Conservation (phyloP, 2,113 vertebrate species). For the Zosterops pallidus region DNA sequence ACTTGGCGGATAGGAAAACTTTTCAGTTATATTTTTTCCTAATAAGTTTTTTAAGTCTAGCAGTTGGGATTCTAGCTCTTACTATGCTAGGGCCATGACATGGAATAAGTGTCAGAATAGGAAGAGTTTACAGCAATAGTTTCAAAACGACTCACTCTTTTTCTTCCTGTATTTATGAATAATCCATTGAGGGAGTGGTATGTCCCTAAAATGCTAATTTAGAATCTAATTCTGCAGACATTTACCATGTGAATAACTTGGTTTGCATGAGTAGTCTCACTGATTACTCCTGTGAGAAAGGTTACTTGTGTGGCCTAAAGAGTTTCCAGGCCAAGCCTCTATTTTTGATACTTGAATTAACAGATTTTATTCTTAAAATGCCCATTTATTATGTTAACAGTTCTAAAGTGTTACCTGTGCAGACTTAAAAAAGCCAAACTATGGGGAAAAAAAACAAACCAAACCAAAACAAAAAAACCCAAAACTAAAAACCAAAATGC, state of each 20-base stretch:
- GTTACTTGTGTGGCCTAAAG: not conserved
- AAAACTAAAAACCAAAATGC: rapidly evolving
- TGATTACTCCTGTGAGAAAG: constrained; percentile 6
- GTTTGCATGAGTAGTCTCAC: constrained; percentile 32
- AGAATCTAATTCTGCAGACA: not conserved
- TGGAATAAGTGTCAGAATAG: not conserved
- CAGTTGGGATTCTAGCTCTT: not conserved
- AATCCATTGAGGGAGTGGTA: not conserved
- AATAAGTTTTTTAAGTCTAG: not conserved
- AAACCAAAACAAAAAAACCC: not conserved
- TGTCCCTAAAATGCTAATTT: constrained; percentile 34
- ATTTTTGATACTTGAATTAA: not conserved
- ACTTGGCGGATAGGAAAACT: not conserved
- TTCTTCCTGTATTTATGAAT: constrained; percentile 13
- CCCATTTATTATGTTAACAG: not conserved
- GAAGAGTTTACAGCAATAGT: not conserved
- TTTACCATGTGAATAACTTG: constrained; percentile 29
- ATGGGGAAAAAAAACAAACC: no score
- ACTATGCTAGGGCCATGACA: not conserved
- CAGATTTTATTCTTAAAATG: not conserved
- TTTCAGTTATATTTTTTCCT: not conserved
- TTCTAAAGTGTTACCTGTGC: not conserved
- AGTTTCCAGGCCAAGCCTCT: not conserved
- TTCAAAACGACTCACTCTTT: not conserved
- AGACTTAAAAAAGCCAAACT: not conserved